A percentile compares a stretch with the other conserved stretches of the same genome.
phyloP scores from a whole-genome alignment of 2,113 vertebrate genomes.

The Formicarius rufipectus region DNA sequence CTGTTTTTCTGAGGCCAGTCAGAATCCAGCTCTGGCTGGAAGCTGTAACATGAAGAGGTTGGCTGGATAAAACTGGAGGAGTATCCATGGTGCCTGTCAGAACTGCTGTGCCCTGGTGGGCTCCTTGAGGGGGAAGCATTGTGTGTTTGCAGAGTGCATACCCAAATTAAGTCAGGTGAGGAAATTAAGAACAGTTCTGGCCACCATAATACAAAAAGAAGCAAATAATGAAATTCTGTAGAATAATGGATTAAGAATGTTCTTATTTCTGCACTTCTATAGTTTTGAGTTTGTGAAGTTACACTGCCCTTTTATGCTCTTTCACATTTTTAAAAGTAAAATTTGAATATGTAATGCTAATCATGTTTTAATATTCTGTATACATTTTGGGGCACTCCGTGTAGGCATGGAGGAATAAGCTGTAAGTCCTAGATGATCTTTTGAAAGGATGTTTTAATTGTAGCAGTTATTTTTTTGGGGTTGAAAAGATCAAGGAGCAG shows the following conservation, averaged over 20 bases:
- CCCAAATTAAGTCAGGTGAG: not conserved
- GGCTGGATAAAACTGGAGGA: not conserved
- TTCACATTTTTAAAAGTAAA: not conserved
- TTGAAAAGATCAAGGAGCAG: not conserved
- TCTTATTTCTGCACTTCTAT: not conserved
- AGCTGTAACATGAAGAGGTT: not conserved
- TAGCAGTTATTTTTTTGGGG: not conserved
- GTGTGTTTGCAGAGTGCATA: too few species aligned
- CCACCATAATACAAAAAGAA: not conserved
- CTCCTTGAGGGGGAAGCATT: not conserved
- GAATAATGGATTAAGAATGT: not conserved
- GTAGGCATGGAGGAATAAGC: not conserved
- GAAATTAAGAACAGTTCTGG: not conserved
- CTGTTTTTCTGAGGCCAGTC: too few species aligned
- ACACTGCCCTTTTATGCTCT: not conserved
- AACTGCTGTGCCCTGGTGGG: not conserved
- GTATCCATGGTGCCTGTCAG: not conserved
- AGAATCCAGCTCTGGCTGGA: not conserved
- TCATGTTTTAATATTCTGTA: not conserved
- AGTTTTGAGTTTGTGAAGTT: not conserved
- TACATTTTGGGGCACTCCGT: not conserved
- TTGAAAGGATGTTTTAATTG: not conserved
- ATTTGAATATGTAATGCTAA: not conserved
- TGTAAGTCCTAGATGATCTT: not conserved
- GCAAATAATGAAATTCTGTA: not conserved